Conservation (phyloP, 64 coral and sea anemone genomes). For the Montipora capricornis region DNA sequence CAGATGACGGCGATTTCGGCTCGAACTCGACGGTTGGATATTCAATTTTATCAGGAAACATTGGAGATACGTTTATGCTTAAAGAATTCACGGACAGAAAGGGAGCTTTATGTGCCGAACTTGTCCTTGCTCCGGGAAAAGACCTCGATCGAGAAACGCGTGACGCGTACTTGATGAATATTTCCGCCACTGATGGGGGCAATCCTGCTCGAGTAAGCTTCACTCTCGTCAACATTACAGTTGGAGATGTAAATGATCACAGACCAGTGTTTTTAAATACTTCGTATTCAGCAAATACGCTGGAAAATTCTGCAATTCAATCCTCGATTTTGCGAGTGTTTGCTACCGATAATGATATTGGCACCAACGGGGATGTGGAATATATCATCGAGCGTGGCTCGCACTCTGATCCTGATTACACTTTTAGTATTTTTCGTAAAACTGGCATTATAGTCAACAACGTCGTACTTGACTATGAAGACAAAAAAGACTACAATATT, state of each 20-base stretch:
- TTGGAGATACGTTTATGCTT: constrained; percentile 63
- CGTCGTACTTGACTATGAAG: constrained; percentile 76
- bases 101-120: constrained; percentile 27
- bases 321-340: constrained; percentile 73
- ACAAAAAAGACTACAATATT: constrained; percentile 53
- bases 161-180: constrained; percentile 77
- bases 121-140: constrained; percentile 59
- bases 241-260: constrained; percentile 79
- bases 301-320: constrained; percentile 40
- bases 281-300: constrained; percentile 50
- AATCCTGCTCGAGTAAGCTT: constrained; percentile 44
- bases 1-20: constrained; percentile 71
- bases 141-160: constrained; percentile 81
- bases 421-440: constrained; percentile 56
- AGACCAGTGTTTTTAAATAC: constrained; percentile 60
- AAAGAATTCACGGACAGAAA: not conserved
- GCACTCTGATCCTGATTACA: constrained; percentile 48
- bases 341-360: constrained; percentile 88
- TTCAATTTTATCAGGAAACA: constrained; percentile 85
- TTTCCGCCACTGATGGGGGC: constrained; percentile 90
- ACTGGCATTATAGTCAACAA: constrained; percentile 67
- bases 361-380: constrained; percentile 43
- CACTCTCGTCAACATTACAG: constrained; percentile 77
- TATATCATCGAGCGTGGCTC: constrained; percentile 68
- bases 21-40: constrained; percentile 81